Evolutionary conservation across 1,140 invertebrate species (phyloP).

Genomic region (Aporrectodea caliginosa): DNA sequence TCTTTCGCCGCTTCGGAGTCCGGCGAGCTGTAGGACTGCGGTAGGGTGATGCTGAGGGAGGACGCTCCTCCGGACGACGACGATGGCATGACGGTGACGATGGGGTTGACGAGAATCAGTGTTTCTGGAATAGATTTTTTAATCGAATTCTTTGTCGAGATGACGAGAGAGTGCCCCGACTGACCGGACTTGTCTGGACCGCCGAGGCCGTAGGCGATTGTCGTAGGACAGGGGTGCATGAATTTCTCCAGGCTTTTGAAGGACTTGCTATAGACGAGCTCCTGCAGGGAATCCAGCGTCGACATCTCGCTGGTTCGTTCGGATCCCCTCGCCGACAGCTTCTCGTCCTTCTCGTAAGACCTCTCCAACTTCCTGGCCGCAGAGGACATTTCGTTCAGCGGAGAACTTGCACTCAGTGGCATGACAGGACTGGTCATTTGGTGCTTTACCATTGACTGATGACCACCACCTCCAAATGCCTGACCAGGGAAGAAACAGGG

Average conservation of each 20-base stretch:
- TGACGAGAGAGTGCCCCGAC: not conserved
- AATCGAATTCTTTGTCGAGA: not conserved
- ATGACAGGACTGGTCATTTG: too few relatives aligned
- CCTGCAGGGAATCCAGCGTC: conserved; percentile 30
- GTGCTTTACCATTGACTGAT: too few relatives aligned
- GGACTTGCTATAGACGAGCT: conserved; percentile 26
- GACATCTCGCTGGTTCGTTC: too few relatives aligned
- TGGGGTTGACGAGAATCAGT: conserved; percentile 31
- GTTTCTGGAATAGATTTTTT: conserved; percentile 21
- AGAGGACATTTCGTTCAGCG: too few relatives aligned
- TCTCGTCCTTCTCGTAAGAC: too few relatives aligned
- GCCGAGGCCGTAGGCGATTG: not conserved
- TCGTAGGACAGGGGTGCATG: not conserved
- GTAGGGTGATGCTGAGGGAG: not conserved
- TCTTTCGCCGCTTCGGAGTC: not conserved
- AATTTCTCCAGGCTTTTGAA: conserved; percentile 32
- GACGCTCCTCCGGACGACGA: not conserved
- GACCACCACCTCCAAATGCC: too few relatives aligned
- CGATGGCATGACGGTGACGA: conserved; percentile 27
- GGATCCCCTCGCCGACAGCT: too few relatives aligned
- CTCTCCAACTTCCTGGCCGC: too few relatives aligned
- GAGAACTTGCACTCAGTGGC: too few relatives aligned
- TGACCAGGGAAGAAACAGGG: too few relatives aligned
- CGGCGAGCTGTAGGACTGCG: not conserved
- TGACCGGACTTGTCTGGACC: not conserved